Evolutionary conservation across 2,888 invertebrate genomes (phyloP).

Genomic region (Standfussiana lucernea): DNA sequence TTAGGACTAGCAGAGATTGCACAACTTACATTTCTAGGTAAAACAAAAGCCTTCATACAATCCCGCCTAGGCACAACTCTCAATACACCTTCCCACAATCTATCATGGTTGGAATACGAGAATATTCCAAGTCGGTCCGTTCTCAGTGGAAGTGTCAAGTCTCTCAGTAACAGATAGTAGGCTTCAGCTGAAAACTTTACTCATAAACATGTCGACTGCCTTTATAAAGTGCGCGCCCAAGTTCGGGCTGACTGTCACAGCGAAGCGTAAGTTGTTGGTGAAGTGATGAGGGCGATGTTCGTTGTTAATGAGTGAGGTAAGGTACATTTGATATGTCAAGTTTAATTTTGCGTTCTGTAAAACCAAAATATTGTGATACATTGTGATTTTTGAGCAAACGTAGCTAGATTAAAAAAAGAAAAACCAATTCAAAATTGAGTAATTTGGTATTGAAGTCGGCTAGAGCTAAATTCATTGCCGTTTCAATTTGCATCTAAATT

Average conservation of each 20-base stretch:
- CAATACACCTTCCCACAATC: constrained; percentile 34
- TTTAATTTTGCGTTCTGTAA: not conserved
- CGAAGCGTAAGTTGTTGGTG: constrained; percentile 42
- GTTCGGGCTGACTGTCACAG: constrained; percentile 68
- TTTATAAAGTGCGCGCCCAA: constrained; percentile 77
- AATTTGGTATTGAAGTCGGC: not conserved
- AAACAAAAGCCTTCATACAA: not conserved
- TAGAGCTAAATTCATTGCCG: not conserved
- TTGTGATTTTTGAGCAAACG: not conserved
- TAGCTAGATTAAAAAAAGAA: not conserved
- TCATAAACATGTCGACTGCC: constrained; percentile 82
- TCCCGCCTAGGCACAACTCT: not conserved
- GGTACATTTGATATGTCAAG: rapidly evolving
- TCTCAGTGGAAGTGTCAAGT: constrained; percentile 71
- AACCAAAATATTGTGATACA: not conserved
- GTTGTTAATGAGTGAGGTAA: constrained; percentile 1
- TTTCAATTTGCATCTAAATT: not conserved
- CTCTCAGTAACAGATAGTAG: constrained; percentile 75
- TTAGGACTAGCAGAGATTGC: not conserved
- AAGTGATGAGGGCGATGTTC: not conserved
- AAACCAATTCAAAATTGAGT: not conserved
- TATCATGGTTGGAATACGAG: constrained; percentile 42
- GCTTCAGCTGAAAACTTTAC: constrained; percentile 79
- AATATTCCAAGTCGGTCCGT: constrained; percentile 64
- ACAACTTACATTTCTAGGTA: not conserved